Conservation (phyloP, 23 tunicate genomes). For the Phallusia fumigata region DNA sequence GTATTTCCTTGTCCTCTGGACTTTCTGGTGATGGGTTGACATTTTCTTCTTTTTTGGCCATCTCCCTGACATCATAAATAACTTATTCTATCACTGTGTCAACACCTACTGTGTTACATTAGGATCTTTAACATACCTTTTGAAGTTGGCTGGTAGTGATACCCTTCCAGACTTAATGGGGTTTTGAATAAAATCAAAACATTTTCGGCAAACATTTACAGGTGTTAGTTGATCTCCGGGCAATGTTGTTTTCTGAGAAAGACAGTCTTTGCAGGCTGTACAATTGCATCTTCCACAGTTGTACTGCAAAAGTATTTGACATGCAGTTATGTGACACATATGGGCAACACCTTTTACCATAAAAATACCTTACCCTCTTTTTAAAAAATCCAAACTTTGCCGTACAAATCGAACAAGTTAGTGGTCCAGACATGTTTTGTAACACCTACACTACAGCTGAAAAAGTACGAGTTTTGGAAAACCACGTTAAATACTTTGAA, state of each 20-base stretch:
- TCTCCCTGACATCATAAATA: constrained; percentile 16
- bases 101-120: neutral
- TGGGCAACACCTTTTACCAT: too few species aligned
- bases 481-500: too few species aligned
- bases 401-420: constrained; percentile 43
- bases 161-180: constrained; percentile 21
- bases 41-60: constrained; percentile 30
- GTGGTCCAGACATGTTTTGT: constrained; percentile 42
- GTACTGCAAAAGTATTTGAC: constrained; percentile 20
- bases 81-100: neutral
- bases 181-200: constrained; percentile 24
- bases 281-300: constrained; percentile 59
- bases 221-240: constrained; percentile 12
- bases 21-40: neutral
- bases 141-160: constrained; percentile 63
- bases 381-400: constrained; percentile 60
- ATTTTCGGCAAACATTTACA: constrained; percentile 34
- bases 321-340: neutral
- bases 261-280: constrained; percentile 78
- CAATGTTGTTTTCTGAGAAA: constrained; percentile 15
- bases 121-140: constrained; percentile 16
- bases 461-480: too few species aligned
- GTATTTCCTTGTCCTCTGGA: constrained; percentile 38
- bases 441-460: neutral
- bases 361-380: constrained; percentile 31